Conservation (phyloP, 1,140 invertebrate species). For the Drosophila hydei region DNA sequence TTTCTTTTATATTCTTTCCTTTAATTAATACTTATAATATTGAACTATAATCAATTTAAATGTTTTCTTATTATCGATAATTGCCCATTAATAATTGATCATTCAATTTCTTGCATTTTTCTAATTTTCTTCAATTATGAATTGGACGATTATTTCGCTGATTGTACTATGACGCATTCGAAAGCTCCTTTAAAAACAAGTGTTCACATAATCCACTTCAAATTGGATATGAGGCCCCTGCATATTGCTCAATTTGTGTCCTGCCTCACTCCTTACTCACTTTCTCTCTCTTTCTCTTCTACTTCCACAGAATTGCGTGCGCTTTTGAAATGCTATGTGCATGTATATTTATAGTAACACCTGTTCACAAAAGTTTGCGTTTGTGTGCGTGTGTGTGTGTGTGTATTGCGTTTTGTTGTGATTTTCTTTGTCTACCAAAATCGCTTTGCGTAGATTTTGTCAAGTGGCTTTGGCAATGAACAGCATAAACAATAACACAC, state of each 20-base stretch:
- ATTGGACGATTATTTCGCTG: not conserved
- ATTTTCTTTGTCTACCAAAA: constrained; percentile 55
- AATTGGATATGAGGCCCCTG: no score
- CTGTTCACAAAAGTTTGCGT: constrained; percentile 54
- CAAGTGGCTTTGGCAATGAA: constrained; percentile 76
- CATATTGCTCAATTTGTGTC: no score
- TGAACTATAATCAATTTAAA: not conserved
- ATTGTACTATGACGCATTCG: not conserved
- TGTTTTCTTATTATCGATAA: no score
- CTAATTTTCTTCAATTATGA: no score
- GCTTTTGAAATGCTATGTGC: constrained; percentile 40
- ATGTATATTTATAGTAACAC: constrained; percentile 58
- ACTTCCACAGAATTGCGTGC: constrained; percentile 26
- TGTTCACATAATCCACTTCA: constrained; percentile 11
- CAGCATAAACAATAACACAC: constrained; percentile 67
- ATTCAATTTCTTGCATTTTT: not conserved
- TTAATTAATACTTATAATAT: not conserved
- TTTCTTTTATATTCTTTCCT: no score
- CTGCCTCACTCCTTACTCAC: not conserved
- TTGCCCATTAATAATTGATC: no score
- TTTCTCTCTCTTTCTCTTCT: not conserved
- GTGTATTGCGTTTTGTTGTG: constrained; percentile 39
- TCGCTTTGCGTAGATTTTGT: constrained; percentile 55
- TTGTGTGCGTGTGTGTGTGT: constrained; percentile 21
- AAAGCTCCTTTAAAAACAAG: constrained; percentile 1